phyloP scores from a whole-genome alignment of 2,113 vertebrate genomes.

The human (Homo sapiens) region DNA sequence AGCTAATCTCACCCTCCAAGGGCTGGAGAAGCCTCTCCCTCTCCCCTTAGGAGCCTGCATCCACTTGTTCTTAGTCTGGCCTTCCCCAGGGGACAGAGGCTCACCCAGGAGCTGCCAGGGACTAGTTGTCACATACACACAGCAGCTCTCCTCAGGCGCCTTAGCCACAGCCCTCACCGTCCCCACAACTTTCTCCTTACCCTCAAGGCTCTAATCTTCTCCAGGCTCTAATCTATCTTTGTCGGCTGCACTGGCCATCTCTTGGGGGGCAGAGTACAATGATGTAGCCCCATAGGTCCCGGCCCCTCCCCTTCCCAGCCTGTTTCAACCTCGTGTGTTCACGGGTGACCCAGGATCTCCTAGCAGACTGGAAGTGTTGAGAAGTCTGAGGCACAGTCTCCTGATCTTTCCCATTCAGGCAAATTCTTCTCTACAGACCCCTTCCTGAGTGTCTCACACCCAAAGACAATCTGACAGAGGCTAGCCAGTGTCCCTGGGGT shows the following conservation, averaged over 20 bases:
- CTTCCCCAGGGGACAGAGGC: neutral
- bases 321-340: neutral
- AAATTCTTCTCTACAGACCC: neutral
- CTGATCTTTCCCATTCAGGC: too few species aligned
- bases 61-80: neutral
- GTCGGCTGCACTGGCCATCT: accelerated
- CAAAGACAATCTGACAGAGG: neutral
- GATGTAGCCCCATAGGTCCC: accelerated
- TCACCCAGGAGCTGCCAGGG: too few species aligned
- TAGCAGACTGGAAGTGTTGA: neutral
- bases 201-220: neutral
- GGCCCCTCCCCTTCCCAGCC: too few species aligned
- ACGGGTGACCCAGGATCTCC: neutral
- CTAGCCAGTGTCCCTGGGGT: neutral
- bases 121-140: too few species aligned
- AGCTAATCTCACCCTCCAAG: neutral
- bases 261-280: neutral
- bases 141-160: neutral
- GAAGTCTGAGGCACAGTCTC: neutral
- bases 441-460: neutral
- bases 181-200: accelerated
- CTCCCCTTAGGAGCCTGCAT: accelerated
- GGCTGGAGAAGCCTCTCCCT: accelerated
- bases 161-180: neutral
- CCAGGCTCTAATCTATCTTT: neutral